Base-by-base conservation (phyloP, 2,797 vertebrate genomes). In the Caiman crocodilus region DNA sequence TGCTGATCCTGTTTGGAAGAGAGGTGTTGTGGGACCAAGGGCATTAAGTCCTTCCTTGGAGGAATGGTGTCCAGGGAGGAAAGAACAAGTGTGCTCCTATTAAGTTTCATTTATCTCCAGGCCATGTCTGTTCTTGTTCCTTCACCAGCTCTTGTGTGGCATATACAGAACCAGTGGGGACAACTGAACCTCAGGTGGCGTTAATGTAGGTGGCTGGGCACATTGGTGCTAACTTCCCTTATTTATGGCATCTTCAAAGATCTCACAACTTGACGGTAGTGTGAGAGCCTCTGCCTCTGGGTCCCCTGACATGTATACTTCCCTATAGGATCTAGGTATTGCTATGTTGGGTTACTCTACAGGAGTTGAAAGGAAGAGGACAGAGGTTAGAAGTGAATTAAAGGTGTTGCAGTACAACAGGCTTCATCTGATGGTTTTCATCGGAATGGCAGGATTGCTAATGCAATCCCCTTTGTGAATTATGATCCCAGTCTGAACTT, bases 231-330 rank as follows among this genome's bases (percentile, higher is more conserved):
- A 90, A 61, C 87, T 82, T 59, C 76, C 92, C 84, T 89, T 92
- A 71, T 92, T 94, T 95, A 82, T 89, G 65, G 59, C 65, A 79
- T 89, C 73, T 91, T 88, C 87, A 86, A 84, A 80, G 80, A 89
- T 25, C 80, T 77, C 82, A 82, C 89, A 84, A 26, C 77, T 86
- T 74, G 76, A 76, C 60, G 91, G 93, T 64, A 85, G 92, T 91
- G 35, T 78, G 85, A 93, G 80, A 28, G 63, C 81, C 76, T 50
- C 42, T 11, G 42, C 42, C 42, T 50, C 10, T 3, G 9, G 42
- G 42, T 42, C 94, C 79, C 55, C 58, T 89, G 88, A 94, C 90
- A 73, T 88, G 90, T 92, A 15, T 4, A 6, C 75, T 79, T 84
- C 35, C 65, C 85, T 67, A 4, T 55, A 90, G 89, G 84, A 93